These are phyloP conservation scores for Hiodon tergisus DNA, from an alignment of 2,113 vertebrate species.

Conservation along the genomic window DNA sequence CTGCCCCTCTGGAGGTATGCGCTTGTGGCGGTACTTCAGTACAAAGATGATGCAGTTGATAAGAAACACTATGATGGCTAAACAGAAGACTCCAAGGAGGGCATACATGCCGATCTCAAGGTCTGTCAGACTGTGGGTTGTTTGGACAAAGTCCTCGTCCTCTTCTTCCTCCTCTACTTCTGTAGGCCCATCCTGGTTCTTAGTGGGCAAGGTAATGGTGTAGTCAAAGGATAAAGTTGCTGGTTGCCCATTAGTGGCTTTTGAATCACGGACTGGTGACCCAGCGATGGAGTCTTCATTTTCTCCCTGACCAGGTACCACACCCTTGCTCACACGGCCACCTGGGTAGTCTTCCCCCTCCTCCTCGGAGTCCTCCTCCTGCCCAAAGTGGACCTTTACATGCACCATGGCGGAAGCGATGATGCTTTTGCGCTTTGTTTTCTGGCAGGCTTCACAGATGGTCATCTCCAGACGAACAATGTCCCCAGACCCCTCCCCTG, in stretches of 20 bases:
- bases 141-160: conserved; percentile 71
- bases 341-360: conserved; percentile 60
- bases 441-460: conserved; percentile 92
- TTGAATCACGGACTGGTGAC: conserved; percentile 62
- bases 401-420: conserved; percentile 73
- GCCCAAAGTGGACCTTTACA: conserved; percentile 80
- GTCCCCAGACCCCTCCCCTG: conserved; percentile 79
- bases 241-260: conserved; percentile 59
- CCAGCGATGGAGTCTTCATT: conserved; percentile 58
- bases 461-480: conserved; percentile 79
- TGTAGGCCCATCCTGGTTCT: conserved; percentile 66
- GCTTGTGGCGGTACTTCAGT: conserved; percentile 91
- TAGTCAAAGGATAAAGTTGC: conserved; percentile 71
- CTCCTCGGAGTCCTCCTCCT: conserved; percentile 65
- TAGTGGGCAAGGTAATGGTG: conserved; percentile 76
- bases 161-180: conserved; percentile 46
- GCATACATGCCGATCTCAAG: conserved; percentile 98
- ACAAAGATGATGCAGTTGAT: conserved; percentile 99
- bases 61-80: conserved; percentile 95
- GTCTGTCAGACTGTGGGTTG: conserved; percentile 84
- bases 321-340: conserved; percentile 25
- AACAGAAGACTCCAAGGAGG: conserved; percentile 89
- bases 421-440: conserved; percentile 91
- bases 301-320: conserved; percentile 37
- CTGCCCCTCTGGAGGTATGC: conserved; percentile 90